A percentile compares a stretch with the other conserved stretches of the same genome.
These are phyloP conservation scores for Melanargia galathea DNA, from an alignment of 2,888 invertebrate species.

Conservation along the genomic window DNA sequence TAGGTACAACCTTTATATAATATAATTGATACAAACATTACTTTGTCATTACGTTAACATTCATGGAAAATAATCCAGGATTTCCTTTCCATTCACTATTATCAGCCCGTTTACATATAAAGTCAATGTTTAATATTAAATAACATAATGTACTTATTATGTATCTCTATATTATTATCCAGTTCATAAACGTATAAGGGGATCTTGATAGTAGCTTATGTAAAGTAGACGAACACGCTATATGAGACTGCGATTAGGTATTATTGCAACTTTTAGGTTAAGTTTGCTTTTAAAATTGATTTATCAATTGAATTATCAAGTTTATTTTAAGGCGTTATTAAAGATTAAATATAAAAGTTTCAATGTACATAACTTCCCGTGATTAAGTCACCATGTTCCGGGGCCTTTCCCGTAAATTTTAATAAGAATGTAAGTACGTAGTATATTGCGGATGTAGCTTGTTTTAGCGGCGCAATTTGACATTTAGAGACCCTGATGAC, in stretches of 20 bases:
- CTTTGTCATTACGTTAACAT: background rate
- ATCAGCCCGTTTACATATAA: conserved; percentile 7
- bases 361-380: background rate
- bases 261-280: no score
- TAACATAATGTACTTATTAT: no score
- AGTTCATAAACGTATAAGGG: background rate
- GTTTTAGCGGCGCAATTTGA: conserved; percentile 20
- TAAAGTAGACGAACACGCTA: background rate
- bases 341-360: background rate
- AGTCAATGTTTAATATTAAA: background rate
- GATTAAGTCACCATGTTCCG: conserved; percentile 5
- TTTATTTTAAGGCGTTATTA: background rate
- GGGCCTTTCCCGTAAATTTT: conserved; percentile 6
- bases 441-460: conserved; percentile 18
- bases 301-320: no score
- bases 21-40: conserved; percentile 3
- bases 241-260: no score
- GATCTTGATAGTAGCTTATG: background rate
- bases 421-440: conserved; percentile 10
- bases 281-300: no score
- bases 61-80: conserved; percentile 14
- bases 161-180: background rate
- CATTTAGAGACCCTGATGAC: conserved; percentile 21
- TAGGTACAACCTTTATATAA: background rate
- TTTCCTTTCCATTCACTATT: conserved; percentile 16